phyloP scores from a whole-genome alignment of 2,888 invertebrate species.

The Caenorhabditis sulstoni region DNA sequence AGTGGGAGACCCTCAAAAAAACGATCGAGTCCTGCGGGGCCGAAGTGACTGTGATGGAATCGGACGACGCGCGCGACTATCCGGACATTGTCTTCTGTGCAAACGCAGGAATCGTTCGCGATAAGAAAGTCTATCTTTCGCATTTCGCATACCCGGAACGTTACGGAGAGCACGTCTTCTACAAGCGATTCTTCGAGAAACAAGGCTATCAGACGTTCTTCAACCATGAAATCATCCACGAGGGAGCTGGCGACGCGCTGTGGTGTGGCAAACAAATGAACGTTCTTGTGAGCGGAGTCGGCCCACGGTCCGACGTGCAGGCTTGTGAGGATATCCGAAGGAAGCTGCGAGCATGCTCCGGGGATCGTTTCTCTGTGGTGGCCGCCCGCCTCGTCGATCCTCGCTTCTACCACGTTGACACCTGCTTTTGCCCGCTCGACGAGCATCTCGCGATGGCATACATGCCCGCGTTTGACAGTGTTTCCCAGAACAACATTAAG shows the following conservation, averaged over 20 bases:
- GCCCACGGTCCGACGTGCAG: slow-evolving; percentile 74
- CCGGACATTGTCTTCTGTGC: slow-evolving; percentile 80
- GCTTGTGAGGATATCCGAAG: slow-evolving; percentile 67
- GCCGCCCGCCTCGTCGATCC: slow-evolving; percentile 52
- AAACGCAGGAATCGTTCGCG: slow-evolving; percentile 74
- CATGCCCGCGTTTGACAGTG: slow-evolving; percentile 73
- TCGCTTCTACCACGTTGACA: slow-evolving; percentile 80
- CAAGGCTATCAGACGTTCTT: slow-evolving; percentile 73
- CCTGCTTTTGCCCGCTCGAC: slow-evolving; percentile 78
- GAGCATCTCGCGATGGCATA: slow-evolving; percentile 74
- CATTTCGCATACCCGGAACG: slow-evolving; percentile 75
- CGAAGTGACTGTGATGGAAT: slow-evolving; percentile 75
- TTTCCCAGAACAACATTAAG: slow-evolving; percentile 72
- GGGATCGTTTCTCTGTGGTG: slow-evolving; percentile 43
- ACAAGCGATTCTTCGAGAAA: slow-evolving; percentile 73
- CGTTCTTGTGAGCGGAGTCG: slow-evolving; percentile 75
- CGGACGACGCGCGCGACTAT: slow-evolving; percentile 58
- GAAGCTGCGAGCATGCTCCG: slow-evolving; percentile 49
- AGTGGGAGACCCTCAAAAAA: slow-evolving; percentile 75
- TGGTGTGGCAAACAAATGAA: slow-evolving; percentile 68
- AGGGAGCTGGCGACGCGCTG: slow-evolving; percentile 78
- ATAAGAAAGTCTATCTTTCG: slow-evolving; percentile 73
- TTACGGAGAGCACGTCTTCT: slow-evolving; percentile 74
- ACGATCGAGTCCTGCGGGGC: slow-evolving; percentile 74
- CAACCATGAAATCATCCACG: slow-evolving; percentile 70